These are phyloP conservation scores for Sciurus niger DNA, from an alignment of 2,113 vertebrate genomes.

Conservation along the genomic window DNA sequence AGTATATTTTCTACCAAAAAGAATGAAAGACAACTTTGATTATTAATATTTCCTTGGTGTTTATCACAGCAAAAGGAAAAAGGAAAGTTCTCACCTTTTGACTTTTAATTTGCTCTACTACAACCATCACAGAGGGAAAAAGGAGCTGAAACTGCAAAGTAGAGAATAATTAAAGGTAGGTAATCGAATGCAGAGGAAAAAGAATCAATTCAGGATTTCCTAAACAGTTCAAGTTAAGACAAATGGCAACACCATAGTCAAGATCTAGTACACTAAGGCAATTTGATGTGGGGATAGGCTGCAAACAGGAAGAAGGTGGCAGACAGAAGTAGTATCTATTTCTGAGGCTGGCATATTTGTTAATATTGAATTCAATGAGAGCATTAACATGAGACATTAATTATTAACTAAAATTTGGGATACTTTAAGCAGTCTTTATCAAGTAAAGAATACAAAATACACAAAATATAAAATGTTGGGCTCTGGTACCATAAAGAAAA, in stretches of 20 bases:
- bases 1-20: background rate
- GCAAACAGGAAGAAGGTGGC: background rate
- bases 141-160: slow-evolving; percentile 95
- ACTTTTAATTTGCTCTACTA: slow-evolving; percentile 97
- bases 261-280: slow-evolving; percentile 2
- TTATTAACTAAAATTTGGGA: slow-evolving; percentile 57
- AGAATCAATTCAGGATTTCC: slow-evolving; percentile 51
- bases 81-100: slow-evolving; percentile 93
- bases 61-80: slow-evolving; percentile 65
- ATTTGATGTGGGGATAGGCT: background rate
- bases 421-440: slow-evolving; percentile 62
- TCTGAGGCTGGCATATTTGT: background rate
- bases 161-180: slow-evolving; percentile 64
- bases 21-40: slow-evolving; percentile 38
- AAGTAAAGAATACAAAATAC: slow-evolving; percentile 14
- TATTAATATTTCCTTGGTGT: slow-evolving; percentile 2
- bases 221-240: background rate
- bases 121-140: slow-evolving; percentile 98
- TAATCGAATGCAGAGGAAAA: slow-evolving; percentile 27
- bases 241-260: slow-evolving; percentile 40
- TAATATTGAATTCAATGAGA: slow-evolving; percentile 23
- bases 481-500: slow-evolving; percentile 34
- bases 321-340: slow-evolving; percentile 8
- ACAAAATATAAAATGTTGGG: slow-evolving; percentile 56
- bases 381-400: slow-evolving; percentile 39